Evolutionary conservation across 2,113 vertebrate genomes (phyloP).

Genomic region (Pelecanus crispus): DNA sequence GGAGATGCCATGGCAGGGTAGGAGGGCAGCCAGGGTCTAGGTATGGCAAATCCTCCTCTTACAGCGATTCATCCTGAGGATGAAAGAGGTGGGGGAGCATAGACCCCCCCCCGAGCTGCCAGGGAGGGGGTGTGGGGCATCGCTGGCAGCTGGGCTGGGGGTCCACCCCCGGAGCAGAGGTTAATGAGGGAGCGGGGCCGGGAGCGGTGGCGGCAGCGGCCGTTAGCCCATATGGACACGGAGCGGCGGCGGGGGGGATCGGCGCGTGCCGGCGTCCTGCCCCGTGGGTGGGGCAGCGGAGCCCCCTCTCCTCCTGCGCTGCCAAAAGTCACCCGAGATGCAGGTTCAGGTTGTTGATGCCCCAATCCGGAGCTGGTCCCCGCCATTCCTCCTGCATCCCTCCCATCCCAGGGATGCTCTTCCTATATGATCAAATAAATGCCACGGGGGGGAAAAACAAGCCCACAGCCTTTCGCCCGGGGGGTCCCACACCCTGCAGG

Average conservation of each 20-base stretch:
- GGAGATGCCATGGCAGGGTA: rapidly evolving
- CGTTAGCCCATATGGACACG: constrained; percentile 19
- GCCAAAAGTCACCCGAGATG: background rate
- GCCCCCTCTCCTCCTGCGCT: rapidly evolving
- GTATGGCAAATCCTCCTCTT: background rate
- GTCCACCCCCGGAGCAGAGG: background rate
- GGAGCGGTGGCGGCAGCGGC: background rate
- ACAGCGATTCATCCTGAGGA: background rate
- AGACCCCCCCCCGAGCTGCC: background rate
- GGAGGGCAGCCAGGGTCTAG: background rate
- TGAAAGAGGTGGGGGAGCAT: background rate
- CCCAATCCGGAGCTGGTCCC: background rate
- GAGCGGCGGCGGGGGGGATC: background rate
- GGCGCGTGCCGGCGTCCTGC: background rate
- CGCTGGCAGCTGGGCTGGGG: constrained; percentile 36
- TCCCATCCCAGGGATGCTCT: background rate
- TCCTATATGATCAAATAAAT: background rate
- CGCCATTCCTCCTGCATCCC: too few relatives aligned
- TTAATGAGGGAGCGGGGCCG: constrained; percentile 8
- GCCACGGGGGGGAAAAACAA: rapidly evolving
- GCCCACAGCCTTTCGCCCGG: rapidly evolving
- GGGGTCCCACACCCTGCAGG: background rate
- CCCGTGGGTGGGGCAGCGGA: background rate
- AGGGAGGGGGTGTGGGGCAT: background rate
- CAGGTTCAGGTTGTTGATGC: rapidly evolving